These are phyloP conservation scores for Ptilorrhoa leucosticta DNA, from an alignment of 2,113 vertebrate species.

Conservation along the genomic window DNA sequence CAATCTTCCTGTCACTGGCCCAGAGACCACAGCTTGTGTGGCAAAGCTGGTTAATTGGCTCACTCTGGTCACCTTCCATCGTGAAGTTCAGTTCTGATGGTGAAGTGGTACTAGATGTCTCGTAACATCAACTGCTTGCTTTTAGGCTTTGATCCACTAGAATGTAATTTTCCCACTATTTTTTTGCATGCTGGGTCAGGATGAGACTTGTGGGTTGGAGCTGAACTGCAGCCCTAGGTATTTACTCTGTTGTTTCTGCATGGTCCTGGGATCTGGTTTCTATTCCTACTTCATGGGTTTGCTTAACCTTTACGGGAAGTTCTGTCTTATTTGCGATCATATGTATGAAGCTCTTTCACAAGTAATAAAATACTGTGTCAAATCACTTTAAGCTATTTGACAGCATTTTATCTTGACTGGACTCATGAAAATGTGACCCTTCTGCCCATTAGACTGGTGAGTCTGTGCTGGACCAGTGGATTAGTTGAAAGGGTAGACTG, in stretches of 20 bases:
- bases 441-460: background rate
- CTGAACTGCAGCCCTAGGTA: background rate
- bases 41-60: background rate
- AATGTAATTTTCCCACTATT: background rate
- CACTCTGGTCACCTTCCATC: background rate
- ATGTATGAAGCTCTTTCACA: background rate
- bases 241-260: background rate
- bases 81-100: background rate
- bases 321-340: background rate
- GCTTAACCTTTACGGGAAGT: background rate
- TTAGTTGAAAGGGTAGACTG: background rate
- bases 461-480: background rate
- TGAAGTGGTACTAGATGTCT: background rate
- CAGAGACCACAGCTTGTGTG: accelerated
- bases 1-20: background rate
- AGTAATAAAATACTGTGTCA: background rate
- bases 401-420: background rate
- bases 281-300: background rate
- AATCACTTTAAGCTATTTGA: background rate
- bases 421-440: background rate
- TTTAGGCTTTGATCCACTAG: background rate
- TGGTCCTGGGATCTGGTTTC: background rate
- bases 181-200: background rate
- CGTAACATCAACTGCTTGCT: accelerated
- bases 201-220: background rate